These are phyloP conservation scores for Novumbra hubbsi DNA, from an alignment of 2,797 vertebrate species.

Conservation along the genomic window DNA sequence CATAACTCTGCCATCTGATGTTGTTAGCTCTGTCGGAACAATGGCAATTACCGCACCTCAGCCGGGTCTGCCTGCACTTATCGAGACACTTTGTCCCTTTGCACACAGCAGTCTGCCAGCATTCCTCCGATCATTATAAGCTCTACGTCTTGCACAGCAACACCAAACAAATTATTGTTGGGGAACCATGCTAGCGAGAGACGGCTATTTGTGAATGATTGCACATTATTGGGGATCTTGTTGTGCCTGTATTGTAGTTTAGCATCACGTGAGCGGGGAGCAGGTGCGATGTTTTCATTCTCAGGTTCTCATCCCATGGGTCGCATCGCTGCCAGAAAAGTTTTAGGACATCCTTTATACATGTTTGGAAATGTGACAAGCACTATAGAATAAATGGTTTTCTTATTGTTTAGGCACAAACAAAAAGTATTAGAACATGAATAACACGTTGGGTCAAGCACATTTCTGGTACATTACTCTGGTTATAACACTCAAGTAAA, in stretches of 20 bases:
- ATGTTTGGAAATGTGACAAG: slow-evolving; percentile 3
- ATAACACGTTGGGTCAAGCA: background rate
- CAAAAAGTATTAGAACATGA: too few species aligned
- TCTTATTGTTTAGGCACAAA: background rate
- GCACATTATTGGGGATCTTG: background rate
- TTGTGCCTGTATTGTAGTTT: background rate
- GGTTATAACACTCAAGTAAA: background rate
- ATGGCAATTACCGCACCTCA: slow-evolving; percentile 21
- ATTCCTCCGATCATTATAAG: slow-evolving; percentile 3
- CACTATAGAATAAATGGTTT: slow-evolving; percentile 13
- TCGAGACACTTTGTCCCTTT: slow-evolving; percentile 31
- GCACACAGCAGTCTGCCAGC: slow-evolving; percentile 21
- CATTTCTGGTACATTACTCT: slow-evolving; percentile 1
- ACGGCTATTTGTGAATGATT: background rate
- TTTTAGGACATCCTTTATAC: background rate
- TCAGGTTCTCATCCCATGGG: background rate
- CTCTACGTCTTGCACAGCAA: slow-evolving; percentile 3
- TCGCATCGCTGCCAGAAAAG: background rate
- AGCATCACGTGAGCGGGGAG: background rate
- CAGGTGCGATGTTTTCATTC: background rate
- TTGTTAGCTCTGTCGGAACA: slow-evolving; percentile 29
- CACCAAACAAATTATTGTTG: background rate
- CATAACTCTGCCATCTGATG: slow-evolving; percentile 5
- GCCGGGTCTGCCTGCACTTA: slow-evolving; percentile 14
- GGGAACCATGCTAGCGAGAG: background rate